Evolutionary conservation across 2,888 invertebrate species (phyloP).

Genomic region (Cerastoderma edule): DNA sequence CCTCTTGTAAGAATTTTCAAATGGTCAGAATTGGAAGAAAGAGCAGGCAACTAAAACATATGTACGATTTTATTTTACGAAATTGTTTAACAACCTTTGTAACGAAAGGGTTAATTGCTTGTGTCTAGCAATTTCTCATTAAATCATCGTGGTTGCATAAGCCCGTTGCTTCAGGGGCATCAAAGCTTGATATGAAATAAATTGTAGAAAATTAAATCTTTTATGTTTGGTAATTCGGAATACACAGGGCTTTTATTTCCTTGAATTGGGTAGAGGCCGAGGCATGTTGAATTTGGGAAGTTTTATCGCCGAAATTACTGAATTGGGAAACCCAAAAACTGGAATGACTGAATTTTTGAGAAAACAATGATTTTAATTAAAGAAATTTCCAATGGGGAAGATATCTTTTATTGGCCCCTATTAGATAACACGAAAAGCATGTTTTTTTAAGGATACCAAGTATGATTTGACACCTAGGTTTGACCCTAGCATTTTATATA

Average conservation of each 20-base stretch:
- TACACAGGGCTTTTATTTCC: background rate
- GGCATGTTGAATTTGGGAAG: background rate
- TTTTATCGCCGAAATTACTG: background rate
- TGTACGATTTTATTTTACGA: background rate
- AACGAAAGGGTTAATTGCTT: background rate
- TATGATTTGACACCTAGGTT: too few relatives aligned
- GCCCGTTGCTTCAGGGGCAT: background rate
- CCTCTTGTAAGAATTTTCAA: background rate
- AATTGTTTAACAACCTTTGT: background rate
- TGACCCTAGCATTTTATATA: too few relatives aligned
- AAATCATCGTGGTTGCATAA: background rate
- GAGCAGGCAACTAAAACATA: background rate
- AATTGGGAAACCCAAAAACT: background rate
- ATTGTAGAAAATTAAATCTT: too few relatives aligned
- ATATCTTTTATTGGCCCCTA: too few relatives aligned
- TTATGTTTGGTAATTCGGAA: too few relatives aligned
- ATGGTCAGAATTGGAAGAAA: background rate
- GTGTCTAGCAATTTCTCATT: conserved; percentile 4
- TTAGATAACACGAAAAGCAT: too few relatives aligned
- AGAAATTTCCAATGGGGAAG: too few relatives aligned
- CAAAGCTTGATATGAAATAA: background rate
- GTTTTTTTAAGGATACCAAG: too few relatives aligned
- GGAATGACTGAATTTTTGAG: too few relatives aligned
- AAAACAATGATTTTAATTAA: too few relatives aligned
- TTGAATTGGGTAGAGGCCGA: background rate